Evolutionary conservation across 2,113 vertebrate species (phyloP).

Genomic region (Sylvietta virens): DNA sequence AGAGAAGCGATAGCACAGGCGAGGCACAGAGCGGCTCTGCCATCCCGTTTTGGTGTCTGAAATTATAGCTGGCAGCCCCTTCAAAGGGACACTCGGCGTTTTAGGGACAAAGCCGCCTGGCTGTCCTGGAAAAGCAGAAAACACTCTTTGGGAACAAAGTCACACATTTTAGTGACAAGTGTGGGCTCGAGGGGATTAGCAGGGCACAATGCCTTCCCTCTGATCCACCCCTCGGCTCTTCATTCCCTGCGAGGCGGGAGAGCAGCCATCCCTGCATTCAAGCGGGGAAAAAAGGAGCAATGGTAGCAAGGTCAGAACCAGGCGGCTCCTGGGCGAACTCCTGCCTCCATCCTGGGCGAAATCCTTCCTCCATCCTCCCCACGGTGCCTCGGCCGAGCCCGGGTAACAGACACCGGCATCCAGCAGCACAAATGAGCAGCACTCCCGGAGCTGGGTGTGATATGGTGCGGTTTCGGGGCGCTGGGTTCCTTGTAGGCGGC

Average conservation of each 20-base stretch:
- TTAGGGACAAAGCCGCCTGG: not conserved
- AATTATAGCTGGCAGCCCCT: not conserved
- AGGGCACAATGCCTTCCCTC: not conserved
- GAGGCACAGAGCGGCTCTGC: not conserved
- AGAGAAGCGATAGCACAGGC: rapidly evolving
- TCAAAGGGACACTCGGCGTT: not conserved
- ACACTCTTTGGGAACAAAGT: not conserved
- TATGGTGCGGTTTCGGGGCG: not conserved
- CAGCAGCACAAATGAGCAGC: not conserved
- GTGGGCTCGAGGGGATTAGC: not conserved
- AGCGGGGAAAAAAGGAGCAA: not conserved
- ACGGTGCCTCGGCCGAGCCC: rapidly evolving
- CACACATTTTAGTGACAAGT: not conserved
- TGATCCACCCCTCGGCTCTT: not conserved
- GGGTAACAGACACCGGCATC: rapidly evolving
- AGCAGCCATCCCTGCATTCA: not conserved
- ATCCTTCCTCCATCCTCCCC: not conserved
- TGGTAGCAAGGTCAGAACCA: not conserved
- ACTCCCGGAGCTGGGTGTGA: rapidly evolving
- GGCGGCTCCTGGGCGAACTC: not conserved
- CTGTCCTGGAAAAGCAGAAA: not conserved
- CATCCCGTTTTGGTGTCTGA: rapidly evolving
- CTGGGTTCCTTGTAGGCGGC: not conserved
- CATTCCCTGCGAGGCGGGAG: not conserved
- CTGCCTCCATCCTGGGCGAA: not conserved